These are phyloP conservation scores for Picus viridis DNA, from an alignment of 2,797 vertebrate species.

Conservation along the genomic window DNA sequence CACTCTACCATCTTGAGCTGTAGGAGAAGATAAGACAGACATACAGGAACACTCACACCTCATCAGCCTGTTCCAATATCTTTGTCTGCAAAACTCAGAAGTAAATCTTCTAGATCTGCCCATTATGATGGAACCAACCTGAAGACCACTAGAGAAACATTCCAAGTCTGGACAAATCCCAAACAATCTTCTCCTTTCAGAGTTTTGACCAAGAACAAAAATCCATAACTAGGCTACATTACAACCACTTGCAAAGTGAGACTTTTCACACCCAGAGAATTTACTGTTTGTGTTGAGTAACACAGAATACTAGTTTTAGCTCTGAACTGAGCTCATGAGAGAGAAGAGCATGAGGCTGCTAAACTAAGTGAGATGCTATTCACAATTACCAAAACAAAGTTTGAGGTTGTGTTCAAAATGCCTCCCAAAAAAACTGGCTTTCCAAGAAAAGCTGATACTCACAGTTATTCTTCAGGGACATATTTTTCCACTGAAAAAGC, in stretches of 20 bases:
- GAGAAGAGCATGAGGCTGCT: background rate
- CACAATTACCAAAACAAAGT: background rate
- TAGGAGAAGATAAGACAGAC: background rate
- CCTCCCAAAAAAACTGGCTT: background rate
- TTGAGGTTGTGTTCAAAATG: background rate
- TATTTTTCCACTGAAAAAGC: background rate
- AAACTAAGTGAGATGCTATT: fast-evolving
- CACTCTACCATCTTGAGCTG: background rate
- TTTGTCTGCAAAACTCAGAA: background rate
- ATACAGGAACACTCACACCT: background rate
- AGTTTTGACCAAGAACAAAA: background rate
- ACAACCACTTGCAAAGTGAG: background rate
- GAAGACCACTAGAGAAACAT: background rate
- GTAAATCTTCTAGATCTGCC: background rate
- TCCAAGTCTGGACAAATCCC: background rate
- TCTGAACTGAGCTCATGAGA: background rate
- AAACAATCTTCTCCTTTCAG: background rate
- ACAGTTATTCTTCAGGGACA: background rate
- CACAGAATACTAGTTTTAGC: background rate
- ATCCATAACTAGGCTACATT: background rate
- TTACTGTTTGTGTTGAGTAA: background rate
- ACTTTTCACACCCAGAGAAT: background rate
- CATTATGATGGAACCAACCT: background rate
- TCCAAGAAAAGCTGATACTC: background rate
- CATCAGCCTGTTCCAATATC: background rate